Conservation (phyloP, 1,140 invertebrate genomes). For the Drosophila ohnishii region DNA sequence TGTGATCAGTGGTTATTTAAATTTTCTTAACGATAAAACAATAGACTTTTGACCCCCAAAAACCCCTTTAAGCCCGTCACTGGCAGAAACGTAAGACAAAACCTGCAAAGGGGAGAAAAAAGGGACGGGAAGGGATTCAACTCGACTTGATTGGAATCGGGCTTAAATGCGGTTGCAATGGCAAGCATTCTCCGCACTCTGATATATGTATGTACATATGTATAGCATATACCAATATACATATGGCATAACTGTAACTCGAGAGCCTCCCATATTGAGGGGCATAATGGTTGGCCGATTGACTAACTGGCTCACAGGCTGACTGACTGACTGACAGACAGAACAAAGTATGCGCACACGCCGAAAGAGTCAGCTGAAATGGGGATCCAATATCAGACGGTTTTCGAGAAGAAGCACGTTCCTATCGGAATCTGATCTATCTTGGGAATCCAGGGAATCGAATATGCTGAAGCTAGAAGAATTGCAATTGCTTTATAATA, state of each 20-base stretch:
- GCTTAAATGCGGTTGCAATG: slow-evolving; percentile 47
- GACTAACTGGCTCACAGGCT: slow-evolving; percentile 49
- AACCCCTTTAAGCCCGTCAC: background rate
- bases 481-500: background rate
- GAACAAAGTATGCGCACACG: slow-evolving; percentile 34
- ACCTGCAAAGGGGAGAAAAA: slow-evolving; percentile 21
- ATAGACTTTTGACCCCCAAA: background rate
- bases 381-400: slow-evolving; percentile 27
- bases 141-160: slow-evolving; percentile 7
- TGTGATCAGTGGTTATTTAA: background rate
- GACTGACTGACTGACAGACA: slow-evolving; percentile 24
- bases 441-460: slow-evolving; percentile 5
- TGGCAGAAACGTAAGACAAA: slow-evolving; percentile 42
- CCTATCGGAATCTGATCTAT: slow-evolving; percentile 21
- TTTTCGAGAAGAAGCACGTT: slow-evolving; percentile 30
- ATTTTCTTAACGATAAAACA: background rate
- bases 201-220: slow-evolving; percentile 1
- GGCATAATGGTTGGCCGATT: slow-evolving; percentile 22
- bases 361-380: slow-evolving; percentile 10
- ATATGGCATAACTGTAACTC: slow-evolving; percentile 58
- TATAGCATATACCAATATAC: background rate
- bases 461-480: slow-evolving; percentile 18
- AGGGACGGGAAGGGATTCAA: slow-evolving; percentile 12
- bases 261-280: slow-evolving; percentile 47
- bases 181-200: slow-evolving; percentile 10